Evolutionary conservation across 2,888 invertebrate genomes (phyloP).

Genomic region (Galerucella pusilla): DNA sequence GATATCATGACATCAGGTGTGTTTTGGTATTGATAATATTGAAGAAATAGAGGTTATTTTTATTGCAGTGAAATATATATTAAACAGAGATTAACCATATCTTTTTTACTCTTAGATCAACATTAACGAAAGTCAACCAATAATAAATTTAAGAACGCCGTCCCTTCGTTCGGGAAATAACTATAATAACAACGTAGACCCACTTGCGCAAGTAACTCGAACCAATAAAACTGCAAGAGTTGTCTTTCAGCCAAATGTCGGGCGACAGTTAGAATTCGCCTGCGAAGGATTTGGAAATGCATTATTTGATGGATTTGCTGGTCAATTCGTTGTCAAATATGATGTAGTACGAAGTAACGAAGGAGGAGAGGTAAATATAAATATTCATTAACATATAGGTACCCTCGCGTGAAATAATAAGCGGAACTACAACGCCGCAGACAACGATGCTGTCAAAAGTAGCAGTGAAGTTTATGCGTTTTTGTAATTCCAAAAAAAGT

Average conservation of each 20-base stretch:
- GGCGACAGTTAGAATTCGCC: conserved; percentile 69
- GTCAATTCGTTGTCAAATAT: conserved; percentile 75
- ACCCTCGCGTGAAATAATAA: too few relatives aligned
- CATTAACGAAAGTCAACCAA: conserved; percentile 71
- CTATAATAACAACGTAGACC: conserved; percentile 64
- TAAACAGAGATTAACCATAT: too few relatives aligned
- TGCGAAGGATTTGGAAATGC: conserved; percentile 55
- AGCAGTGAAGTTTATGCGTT: too few relatives aligned
- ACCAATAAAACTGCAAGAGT: conserved; percentile 58
- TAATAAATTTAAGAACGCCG: conserved; percentile 71
- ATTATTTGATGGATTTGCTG: conserved; percentile 66
- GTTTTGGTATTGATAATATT: too few relatives aligned
- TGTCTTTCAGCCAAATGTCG: conserved; percentile 69
- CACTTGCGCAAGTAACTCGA: conserved; percentile 49
- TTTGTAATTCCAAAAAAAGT: too few relatives aligned
- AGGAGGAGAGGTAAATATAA: conserved; percentile 66
- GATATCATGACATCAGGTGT: too few relatives aligned
- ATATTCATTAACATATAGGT: background rate
- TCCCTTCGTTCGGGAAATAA: conserved; percentile 72
- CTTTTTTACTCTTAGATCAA: conserved; percentile 61
- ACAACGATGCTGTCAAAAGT: too few relatives aligned
- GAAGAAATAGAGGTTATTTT: too few relatives aligned
- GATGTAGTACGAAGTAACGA: conserved; percentile 71
- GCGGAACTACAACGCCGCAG: too few relatives aligned
- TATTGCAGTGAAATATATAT: too few relatives aligned